A percentile compares a stretch with the other conserved stretches of the same genome.
These are phyloP conservation scores for Leptoclinus maculatus DNA, from an alignment of 2,797 vertebrate species.

Conservation along the genomic window DNA sequence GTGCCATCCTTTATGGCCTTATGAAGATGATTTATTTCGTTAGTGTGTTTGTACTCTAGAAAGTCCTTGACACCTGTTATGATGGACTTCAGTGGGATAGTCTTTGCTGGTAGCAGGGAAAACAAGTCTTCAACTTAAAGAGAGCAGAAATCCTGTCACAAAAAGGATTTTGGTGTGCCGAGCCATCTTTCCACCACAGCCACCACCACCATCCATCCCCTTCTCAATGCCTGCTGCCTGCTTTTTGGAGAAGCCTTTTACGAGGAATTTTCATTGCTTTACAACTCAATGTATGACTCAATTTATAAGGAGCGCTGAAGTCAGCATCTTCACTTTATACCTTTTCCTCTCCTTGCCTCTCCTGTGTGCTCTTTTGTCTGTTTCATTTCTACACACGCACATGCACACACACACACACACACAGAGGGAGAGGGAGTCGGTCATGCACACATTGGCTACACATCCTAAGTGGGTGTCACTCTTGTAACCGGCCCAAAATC, in stretches of 20 bases:
- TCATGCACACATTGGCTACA: slow-evolving; percentile 63
- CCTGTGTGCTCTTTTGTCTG: slow-evolving; percentile 71
- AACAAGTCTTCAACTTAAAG: slow-evolving; percentile 40
- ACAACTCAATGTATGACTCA: slow-evolving; percentile 79
- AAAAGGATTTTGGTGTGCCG: slow-evolving; percentile 55
- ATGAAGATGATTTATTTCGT: slow-evolving; percentile 35
- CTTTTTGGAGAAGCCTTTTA: slow-evolving; percentile 70
- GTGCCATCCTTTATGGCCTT: slow-evolving; percentile 39
- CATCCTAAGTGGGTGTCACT: slow-evolving; percentile 83
- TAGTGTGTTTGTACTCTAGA: slow-evolving; percentile 25
- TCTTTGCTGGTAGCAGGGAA: slow-evolving; percentile 30
- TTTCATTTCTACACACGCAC: slow-evolving; percentile 55
- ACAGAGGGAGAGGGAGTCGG: slow-evolving; percentile 21
- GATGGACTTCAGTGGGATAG: slow-evolving; percentile 30
- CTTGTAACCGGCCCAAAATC: slow-evolving; percentile 80
- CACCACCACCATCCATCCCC: slow-evolving; percentile 62
- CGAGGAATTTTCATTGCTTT: slow-evolving; percentile 79
- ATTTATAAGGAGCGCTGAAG: slow-evolving; percentile 79
- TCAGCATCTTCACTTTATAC: slow-evolving; percentile 74
- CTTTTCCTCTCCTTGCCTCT: slow-evolving; percentile 60
- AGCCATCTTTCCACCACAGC: slow-evolving; percentile 77
- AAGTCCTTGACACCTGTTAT: slow-evolving; percentile 67
- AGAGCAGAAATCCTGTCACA: slow-evolving; percentile 63
- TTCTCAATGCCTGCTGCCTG: slow-evolving; percentile 53
- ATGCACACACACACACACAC: slow-evolving; percentile 5